phyloP scores from a whole-genome alignment of 2,797 vertebrate species.

The Fistularia tabacaria region DNA sequence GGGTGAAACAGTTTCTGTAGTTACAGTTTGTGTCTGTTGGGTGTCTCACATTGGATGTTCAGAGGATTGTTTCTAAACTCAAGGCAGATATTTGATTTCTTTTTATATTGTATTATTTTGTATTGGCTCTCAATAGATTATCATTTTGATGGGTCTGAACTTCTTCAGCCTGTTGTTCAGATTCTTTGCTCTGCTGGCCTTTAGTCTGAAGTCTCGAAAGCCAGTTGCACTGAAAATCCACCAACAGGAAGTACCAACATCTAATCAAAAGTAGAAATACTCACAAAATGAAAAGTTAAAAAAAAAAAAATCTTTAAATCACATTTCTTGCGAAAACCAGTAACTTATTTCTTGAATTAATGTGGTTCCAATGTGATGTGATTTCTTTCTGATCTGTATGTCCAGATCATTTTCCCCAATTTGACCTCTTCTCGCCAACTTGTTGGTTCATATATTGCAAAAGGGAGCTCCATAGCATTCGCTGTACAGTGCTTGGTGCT shows the following conservation, averaged over 20 bases:
- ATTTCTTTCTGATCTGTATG: neutral
- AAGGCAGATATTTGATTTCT: conserved; percentile 50
- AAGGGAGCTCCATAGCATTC: conserved; percentile 60
- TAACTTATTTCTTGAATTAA: no score
- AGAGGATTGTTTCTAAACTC: conserved; percentile 64
- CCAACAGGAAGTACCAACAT: conserved; percentile 56
- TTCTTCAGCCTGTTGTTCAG: conserved; percentile 66
- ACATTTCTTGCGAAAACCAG: no score
- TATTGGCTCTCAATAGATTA: conserved; percentile 51
- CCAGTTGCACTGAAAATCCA: conserved; percentile 30
- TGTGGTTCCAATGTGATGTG: neutral
- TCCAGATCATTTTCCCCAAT: neutral
- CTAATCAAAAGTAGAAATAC: no score
- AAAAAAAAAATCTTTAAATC: no score
- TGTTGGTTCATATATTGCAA: conserved; percentile 59
- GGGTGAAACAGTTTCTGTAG: conserved; percentile 19
- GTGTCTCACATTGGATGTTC: conserved; percentile 58
- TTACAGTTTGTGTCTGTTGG: conserved; percentile 71
- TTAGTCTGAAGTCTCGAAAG: conserved; percentile 35
- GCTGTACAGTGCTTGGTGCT: conserved; percentile 57
- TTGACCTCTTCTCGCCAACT: conserved; percentile 31
- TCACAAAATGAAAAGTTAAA: no score
- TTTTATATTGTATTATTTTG: neutral
- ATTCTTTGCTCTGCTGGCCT: conserved; percentile 60
- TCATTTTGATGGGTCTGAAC: conserved; percentile 63